Evolutionary conservation across 2,888 invertebrate species (phyloP), one percentile per base, ranked within the genome.

Genomic region (Aelia acuminata): DNA sequence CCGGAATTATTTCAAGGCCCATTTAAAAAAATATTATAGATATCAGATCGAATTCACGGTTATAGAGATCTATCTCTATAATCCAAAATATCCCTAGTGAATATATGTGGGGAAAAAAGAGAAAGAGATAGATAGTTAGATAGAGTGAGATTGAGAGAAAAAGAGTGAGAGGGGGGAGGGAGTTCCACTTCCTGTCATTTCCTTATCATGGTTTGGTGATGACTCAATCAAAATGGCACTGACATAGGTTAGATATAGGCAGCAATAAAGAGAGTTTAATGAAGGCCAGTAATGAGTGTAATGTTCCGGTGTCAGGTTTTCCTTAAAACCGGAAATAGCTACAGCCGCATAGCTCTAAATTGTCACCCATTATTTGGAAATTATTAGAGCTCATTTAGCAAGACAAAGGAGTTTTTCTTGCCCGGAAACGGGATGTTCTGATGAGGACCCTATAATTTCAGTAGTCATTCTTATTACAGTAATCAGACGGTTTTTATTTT

Each of bases 231-330:
- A 80, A n/a, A 47, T n/a, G n/a, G 80, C 43, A n/a, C 43, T 43
- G 43, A 35, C 39, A n/a, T 47, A 43, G n/a, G 80, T 47, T 13
- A 80, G 80, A 80, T 80, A 80, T 80, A 80, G 43, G 15, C 80
- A 43, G 80, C 80, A 80, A 39, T 80, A 80, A 80, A 80, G 80
- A 80, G 80, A 80, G n/a, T 80, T 80, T 80, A 80, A 80, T 80
- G 80, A 80, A 22, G 80, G 80, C 80, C 11, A 80, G 39, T 80
- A 80, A 80, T 80, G 43, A 80, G n/a, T 43, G 80, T 2, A 11
- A 39, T 4, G 80, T 80, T 80, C 80, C 80, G 22, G 80, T 80
- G 47, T 43, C 43, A 1, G 7, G 18, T 70, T 39, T 80, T 39
- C 43, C 43, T 47, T 39, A 80, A 80, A 80, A 80, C 80, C 80